Base-by-base conservation (phyloP, 2,797 vertebrate genomes). In the Leptodactylus fallax region DNA sequence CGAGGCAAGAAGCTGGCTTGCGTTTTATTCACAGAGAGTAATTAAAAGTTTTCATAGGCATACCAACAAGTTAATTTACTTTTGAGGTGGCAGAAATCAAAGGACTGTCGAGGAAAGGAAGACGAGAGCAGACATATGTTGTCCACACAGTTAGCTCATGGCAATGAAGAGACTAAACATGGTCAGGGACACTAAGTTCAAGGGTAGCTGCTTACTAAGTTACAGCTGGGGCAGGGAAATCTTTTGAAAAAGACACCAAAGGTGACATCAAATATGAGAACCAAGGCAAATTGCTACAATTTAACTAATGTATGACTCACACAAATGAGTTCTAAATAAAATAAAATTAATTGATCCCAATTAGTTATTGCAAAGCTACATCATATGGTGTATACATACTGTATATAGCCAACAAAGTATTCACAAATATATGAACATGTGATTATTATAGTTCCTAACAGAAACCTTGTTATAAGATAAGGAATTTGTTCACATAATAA, bases 51-150 rank as follows among this genome's bases (percentile, higher is more conserved):
- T 74, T 74, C 77, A 55, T 74, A 74, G 71, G 55, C 74, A 88
- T 88, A 63, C 81, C 86, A 87, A 83, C 90, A 92, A 65, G 56
- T 1, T 81, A 80, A 71, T 87, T 79, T 51, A 77, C 11, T 90
- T 91, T 88, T 84, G 2, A 72, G 55, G 23, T 25, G 51, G 45
- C 78, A 49, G 90, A 90, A 91, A 89, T 87, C 63, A 85, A 90
- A 89, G 6, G 82, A 86, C 19, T 56, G 88, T 69, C 71, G 85
- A 55, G 83, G 36, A 67, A 85, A 78, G 81, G 0, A 77, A 63
- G 55, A 79, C 47, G 84, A 79, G 69, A 36, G 0, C 2, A 17
- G 0, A 88, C 87, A 87, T 88, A 0, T 47, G 1, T 87, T 91
- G 92, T 91, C 91, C 85, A 87, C 85, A 86, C 79, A 56, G 9